A percentile compares a stretch with the other conserved stretches of the same genome.
Evolutionary conservation across 2,113 vertebrate genomes (phyloP).

Genomic region (Poeciliopsis occidentalis): DNA sequence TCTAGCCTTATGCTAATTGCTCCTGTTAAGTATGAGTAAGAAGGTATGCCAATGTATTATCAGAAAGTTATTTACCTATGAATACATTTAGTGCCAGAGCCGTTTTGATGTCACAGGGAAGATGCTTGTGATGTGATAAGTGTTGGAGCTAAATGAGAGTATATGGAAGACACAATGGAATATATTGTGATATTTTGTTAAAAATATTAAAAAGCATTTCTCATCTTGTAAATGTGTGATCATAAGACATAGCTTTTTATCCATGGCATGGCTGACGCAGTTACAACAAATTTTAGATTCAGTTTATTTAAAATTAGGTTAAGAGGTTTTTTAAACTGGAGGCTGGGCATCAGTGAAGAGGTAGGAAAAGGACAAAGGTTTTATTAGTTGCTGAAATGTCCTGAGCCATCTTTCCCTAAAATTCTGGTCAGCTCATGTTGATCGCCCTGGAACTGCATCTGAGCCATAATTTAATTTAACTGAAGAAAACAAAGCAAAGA

Average conservation of each 20-base stretch:
- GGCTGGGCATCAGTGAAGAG: constrained; percentile 3
- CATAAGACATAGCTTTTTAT: constrained; percentile 56
- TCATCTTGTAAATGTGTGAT: constrained; percentile 47
- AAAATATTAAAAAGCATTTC: constrained; percentile 18
- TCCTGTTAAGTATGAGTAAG: constrained; percentile 34
- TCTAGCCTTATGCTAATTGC: constrained; percentile 54
- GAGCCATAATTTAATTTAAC: constrained; percentile 79
- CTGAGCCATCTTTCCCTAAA: constrained; percentile 36
- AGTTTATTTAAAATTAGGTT: background rate
- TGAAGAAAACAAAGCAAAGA: constrained; percentile 58
- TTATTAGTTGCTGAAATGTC: constrained; percentile 4
- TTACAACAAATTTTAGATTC: constrained; percentile 51
- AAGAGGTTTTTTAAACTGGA: constrained; percentile 1
- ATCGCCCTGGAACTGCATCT: constrained; percentile 80
- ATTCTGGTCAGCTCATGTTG: constrained; percentile 56
- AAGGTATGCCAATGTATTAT: constrained; percentile 16
- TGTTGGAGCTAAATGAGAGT: background rate
- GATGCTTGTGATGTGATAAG: constrained; percentile 29
- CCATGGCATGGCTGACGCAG: constrained; percentile 63
- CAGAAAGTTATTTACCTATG: constrained; percentile 2
- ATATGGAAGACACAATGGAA: constrained; percentile 21
- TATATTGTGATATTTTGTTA: constrained; percentile 21
- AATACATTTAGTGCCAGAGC: constrained; percentile 28
- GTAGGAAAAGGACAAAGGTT: background rate
- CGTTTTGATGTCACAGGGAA: constrained; percentile 58